A percentile compares a stretch with the other conserved stretches of the same genome.
These are phyloP conservation scores for Scaptomyza montana DNA, from an alignment of 1,140 invertebrate genomes.

Conservation along the genomic window DNA sequence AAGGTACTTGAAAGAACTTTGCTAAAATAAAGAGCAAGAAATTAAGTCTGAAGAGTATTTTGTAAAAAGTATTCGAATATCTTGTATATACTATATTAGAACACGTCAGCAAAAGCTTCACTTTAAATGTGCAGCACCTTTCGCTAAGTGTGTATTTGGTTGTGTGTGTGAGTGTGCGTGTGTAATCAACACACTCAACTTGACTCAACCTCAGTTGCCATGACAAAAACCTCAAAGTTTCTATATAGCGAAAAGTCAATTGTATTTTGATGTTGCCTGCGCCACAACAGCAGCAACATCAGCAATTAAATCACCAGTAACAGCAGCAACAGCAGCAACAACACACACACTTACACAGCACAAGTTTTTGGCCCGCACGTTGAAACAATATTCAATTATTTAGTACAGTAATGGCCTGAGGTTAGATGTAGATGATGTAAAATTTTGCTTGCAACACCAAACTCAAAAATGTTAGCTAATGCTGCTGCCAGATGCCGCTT, in stretches of 20 bases:
- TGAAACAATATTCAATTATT: conserved; percentile 79
- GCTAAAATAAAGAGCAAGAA: no score
- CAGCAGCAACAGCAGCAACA: background rate
- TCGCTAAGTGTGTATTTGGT: background rate
- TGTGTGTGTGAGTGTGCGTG: conserved; percentile 10
- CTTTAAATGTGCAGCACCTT: background rate
- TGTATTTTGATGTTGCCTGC: conserved; percentile 70
- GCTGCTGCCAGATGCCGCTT: no score
- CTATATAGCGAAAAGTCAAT: conserved; percentile 77
- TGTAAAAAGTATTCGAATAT: no score
- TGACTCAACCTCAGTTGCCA: conserved; percentile 30
- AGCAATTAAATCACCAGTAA: conserved; percentile 17
- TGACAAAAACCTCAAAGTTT: conserved; percentile 69
- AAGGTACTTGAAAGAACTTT: background rate
- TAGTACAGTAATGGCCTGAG: conserved; percentile 64
- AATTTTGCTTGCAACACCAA: conserved; percentile 7
- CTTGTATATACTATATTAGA: no score
- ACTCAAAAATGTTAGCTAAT: background rate
- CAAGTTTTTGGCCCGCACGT: conserved; percentile 52
- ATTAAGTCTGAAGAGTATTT: no score
- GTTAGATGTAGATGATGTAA: conserved; percentile 28
- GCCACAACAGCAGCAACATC: conserved; percentile 22
- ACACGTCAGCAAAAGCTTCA: no score
- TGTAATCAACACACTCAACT: conserved; percentile 43
- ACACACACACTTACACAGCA: conserved; percentile 14